A percentile compares a stretch with the other conserved stretches of the same genome.
Evolutionary conservation across 2,113 vertebrate genomes (phyloP).

Genomic region (Plecturocebus donacophilus): DNA sequence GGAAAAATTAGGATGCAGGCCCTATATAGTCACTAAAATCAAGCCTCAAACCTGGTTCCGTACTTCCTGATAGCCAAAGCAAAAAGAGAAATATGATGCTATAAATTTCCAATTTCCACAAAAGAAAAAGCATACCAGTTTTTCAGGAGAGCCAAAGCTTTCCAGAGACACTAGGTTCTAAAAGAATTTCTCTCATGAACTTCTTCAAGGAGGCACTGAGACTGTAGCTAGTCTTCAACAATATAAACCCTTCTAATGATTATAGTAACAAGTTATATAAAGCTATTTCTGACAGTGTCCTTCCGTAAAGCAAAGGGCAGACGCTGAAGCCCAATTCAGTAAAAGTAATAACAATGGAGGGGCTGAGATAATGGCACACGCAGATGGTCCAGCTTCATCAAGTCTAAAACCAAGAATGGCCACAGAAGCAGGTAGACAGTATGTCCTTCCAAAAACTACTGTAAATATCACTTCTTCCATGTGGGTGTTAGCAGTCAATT

Average conservation of each 20-base stretch:
- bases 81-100: conserved; percentile 55
- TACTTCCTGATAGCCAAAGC: conserved; percentile 44
- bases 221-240: not conserved
- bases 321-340: not conserved
- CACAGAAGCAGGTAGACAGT: not conserved
- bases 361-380: not conserved
- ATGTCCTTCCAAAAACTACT: not conserved
- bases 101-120: conserved; percentile 48
- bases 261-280: not conserved
- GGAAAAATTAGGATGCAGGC: not conserved
- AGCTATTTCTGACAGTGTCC: not conserved
- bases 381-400: not conserved
- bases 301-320: conserved; percentile 11
- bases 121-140: conserved; percentile 38
- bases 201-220: conserved; percentile 15
- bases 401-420: conserved; percentile 26
- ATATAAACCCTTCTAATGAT: not conserved
- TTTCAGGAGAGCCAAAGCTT: conserved; percentile 21
- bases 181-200: conserved; percentile 49
- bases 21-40: conserved; percentile 14
- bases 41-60: conserved; percentile 39
- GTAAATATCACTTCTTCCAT: conserved; percentile 11
- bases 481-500: not conserved
- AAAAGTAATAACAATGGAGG: not conserved
- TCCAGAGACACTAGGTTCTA: conserved; percentile 24